Evolutionary conservation across 2,113 vertebrate species (phyloP).

Genomic region (Prunella himalayana): DNA sequence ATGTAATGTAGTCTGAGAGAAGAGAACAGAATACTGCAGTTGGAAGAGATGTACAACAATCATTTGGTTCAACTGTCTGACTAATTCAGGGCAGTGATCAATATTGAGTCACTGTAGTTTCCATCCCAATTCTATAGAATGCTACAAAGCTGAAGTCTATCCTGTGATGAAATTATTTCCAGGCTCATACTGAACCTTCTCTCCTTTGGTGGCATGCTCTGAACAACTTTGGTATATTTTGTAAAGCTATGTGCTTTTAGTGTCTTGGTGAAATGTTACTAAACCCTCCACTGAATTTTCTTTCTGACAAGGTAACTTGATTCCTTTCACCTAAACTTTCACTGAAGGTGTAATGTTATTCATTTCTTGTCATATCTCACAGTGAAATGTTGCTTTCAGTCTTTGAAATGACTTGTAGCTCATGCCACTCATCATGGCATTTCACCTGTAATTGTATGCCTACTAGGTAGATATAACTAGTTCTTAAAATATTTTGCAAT

Average conservation of each 20-base stretch:
- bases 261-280: background rate
- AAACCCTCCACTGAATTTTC: background rate
- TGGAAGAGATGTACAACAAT: background rate
- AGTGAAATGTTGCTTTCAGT: background rate
- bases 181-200: background rate
- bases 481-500: background rate
- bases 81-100: background rate
- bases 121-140: background rate
- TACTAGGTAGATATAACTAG: background rate
- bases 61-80: background rate
- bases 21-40: background rate
- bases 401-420: background rate
- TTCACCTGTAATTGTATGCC: background rate
- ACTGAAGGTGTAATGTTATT: background rate
- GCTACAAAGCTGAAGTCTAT: background rate
- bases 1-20: background rate
- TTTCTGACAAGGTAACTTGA: background rate
- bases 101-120: background rate
- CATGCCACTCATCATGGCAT: background rate
- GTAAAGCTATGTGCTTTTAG: background rate
- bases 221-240: background rate
- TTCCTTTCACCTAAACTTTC: background rate
- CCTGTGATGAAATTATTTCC: background rate
- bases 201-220: background rate
- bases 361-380: background rate